Conservation (phyloP, 1,140 invertebrate genomes). For the Bombus affinis region DNA sequence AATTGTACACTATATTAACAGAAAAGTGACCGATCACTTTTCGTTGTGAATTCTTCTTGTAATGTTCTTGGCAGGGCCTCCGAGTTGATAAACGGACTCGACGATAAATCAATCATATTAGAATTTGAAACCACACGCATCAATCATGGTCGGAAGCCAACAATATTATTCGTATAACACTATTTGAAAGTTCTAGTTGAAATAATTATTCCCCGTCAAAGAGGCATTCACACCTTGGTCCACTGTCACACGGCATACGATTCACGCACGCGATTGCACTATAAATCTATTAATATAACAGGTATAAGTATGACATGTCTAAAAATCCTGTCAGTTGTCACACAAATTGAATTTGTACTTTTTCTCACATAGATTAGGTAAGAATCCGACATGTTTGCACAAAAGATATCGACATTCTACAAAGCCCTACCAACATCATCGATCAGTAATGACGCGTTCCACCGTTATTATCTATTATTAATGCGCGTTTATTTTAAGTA, state of each 20-base stretch:
- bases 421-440: constrained; percentile 72
- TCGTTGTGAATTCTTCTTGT: constrained; percentile 32
- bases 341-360: constrained; percentile 81
- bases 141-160: constrained; percentile 67
- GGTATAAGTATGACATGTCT: constrained; percentile 77
- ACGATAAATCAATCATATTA: constrained; percentile 62
- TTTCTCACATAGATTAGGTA: constrained; percentile 73
- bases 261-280: constrained; percentile 80
- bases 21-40: constrained; percentile 34
- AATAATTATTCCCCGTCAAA: constrained; percentile 63
- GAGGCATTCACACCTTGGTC: constrained; percentile 79
- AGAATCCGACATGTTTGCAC: constrained; percentile 72
- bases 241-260: constrained; percentile 77
- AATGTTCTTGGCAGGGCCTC: constrained; percentile 69
- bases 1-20: constrained; percentile 35
- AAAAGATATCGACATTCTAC: constrained; percentile 75
- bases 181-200: constrained; percentile 68
- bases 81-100: constrained; percentile 59
- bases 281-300: constrained; percentile 81
- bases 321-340: constrained; percentile 79
- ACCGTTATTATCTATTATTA: constrained; percentile 57
- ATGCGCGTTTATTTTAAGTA: constrained; percentile 74
- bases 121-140: constrained; percentile 64
- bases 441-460: constrained; percentile 53
- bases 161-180: constrained; percentile 61